Conservation (phyloP, 2,888 invertebrate species). For the Osmoderma eremita region DNA sequence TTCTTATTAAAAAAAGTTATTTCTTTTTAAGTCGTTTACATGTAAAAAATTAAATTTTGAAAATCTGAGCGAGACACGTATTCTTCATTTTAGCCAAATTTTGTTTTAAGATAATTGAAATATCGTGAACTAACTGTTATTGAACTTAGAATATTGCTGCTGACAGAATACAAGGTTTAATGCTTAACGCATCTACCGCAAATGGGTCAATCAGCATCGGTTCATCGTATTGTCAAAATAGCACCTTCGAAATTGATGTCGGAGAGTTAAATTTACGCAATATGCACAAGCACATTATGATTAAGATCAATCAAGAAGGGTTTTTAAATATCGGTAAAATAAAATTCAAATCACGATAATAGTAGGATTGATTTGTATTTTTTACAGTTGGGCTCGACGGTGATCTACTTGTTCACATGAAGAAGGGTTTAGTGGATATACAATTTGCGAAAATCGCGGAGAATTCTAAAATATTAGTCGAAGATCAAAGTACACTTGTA, state of each 20-base stretch:
- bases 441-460: constrained; percentile 57
- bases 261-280: constrained; percentile 56
- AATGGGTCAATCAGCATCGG: constrained; percentile 55
- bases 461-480: constrained; percentile 55
- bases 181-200: constrained; percentile 51
- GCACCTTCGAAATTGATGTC: constrained; percentile 52
- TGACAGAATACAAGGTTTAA: constrained; percentile 55
- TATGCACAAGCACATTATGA: constrained; percentile 55
- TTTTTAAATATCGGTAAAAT: constrained; percentile 54
- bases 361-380: constrained; percentile 33
- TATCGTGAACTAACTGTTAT: constrained; percentile 21
- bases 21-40: no score
- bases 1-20: no score
- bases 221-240: constrained; percentile 56
- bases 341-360: background rate
- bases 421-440: constrained; percentile 56
- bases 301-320: constrained; percentile 52
- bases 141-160: constrained; percentile 54
- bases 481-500: constrained; percentile 53
- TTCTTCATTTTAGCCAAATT: no score
- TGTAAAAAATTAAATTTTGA: no score
- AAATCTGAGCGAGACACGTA: no score
- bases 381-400: constrained; percentile 61
- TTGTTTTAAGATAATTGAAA: background rate
- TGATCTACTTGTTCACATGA: constrained; percentile 54